Conservation (phyloP, 2,797 vertebrate species). For the Lutjanus campechanus region DNA sequence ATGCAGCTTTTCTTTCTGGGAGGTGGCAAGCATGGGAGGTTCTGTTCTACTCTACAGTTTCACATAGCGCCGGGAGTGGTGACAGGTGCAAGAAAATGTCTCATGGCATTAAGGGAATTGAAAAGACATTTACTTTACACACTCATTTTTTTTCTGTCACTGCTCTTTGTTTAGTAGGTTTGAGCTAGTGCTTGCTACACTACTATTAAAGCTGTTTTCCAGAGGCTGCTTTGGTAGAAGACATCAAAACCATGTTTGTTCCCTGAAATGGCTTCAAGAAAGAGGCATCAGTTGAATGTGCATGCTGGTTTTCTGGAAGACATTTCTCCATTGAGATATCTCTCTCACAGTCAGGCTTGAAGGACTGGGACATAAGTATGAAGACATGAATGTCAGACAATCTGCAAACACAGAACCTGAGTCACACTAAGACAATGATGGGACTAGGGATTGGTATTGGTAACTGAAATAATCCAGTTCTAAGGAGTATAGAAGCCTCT, state of each 20-base stretch:
- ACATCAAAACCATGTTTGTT: conserved; percentile 75
- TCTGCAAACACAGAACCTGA: conserved; percentile 58
- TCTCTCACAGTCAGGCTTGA: conserved; percentile 52
- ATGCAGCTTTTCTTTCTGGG: conserved; percentile 81
- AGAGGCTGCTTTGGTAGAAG: conserved; percentile 74
- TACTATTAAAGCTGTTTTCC: conserved; percentile 74
- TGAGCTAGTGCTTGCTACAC: conserved; percentile 68
- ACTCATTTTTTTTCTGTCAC: conserved; percentile 73
- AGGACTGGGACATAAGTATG: conserved; percentile 49
- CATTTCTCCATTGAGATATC: conserved; percentile 61
- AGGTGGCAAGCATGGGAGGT: conserved; percentile 74
- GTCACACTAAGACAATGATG: conserved; percentile 36
- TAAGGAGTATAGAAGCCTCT: too few relatives aligned
- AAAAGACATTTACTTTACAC: conserved; percentile 82
- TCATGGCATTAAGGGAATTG: conserved; percentile 80
- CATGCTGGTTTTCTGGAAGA: conserved; percentile 47
- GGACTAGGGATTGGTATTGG: too few relatives aligned
- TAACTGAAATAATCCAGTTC: too few relatives aligned
- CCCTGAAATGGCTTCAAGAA: conserved; percentile 58
- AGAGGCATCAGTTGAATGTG: conserved; percentile 62
- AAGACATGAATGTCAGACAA: conserved; percentile 63
- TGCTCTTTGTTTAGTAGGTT: conserved; percentile 78
- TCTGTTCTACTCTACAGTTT: conserved; percentile 71
- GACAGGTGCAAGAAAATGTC: conserved; percentile 85
- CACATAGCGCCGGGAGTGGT: conserved; percentile 73